Evolutionary conservation across 2,113 vertebrate genomes (phyloP).

Genomic region (Todiramphus chloris): DNA sequence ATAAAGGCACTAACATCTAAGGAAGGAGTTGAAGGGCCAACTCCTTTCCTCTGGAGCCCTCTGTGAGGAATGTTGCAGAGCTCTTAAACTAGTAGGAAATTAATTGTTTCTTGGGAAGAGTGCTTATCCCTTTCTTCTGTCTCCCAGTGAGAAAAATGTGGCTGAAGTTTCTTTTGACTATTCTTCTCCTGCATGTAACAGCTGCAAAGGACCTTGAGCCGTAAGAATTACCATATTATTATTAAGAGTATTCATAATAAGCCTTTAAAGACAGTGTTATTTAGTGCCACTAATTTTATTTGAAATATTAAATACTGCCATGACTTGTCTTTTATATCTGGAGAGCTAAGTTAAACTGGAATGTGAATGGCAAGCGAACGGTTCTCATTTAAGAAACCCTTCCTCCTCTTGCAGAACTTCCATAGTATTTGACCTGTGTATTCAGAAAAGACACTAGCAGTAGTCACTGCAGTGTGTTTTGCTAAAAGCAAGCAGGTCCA

Average conservation of each 20-base stretch:
- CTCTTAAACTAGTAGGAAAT: neutral
- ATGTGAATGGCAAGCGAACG: neutral
- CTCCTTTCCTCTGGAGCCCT: neutral
- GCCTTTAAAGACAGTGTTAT: neutral
- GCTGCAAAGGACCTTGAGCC: constrained; percentile 32
- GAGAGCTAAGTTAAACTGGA: neutral
- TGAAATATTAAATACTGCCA: neutral
- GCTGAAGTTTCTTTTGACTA: constrained; percentile 15
- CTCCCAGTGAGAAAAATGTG: constrained; percentile 38
- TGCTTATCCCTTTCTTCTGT: neutral
- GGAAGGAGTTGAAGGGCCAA: neutral
- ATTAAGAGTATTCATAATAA: neutral
- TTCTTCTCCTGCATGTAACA: constrained; percentile 12
- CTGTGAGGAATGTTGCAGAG: neutral
- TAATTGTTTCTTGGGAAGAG: neutral
- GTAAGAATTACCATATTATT: constrained; percentile 49
- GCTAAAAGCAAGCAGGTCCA: neutral
- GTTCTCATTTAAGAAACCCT: neutral
- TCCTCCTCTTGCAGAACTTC: neutral
- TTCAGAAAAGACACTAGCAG: neutral
- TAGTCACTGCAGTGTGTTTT: neutral
- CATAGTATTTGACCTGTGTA: fast-evolving
- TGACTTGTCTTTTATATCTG: neutral
- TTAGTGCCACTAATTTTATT: neutral
- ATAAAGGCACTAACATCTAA: constrained; percentile 40